Percentiles rank a stretch among this genome's conserved stretches.
Conservation (phyloP, 2,888 invertebrate species). For the Campoplex capitator region DNA sequence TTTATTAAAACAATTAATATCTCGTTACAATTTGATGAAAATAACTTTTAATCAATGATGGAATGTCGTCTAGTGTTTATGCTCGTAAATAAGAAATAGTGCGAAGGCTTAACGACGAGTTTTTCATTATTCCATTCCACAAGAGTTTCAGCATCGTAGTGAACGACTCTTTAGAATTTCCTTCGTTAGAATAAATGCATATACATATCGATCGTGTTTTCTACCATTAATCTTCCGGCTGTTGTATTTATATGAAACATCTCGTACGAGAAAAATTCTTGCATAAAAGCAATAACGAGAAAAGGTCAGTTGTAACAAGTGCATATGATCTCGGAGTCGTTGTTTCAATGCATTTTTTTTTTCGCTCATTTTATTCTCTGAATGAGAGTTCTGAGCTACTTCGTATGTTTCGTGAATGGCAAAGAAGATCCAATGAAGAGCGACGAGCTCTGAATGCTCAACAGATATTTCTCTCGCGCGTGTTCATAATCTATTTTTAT, state of each 20-base stretch:
- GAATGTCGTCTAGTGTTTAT: background rate
- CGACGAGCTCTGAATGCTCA: slow-evolving; percentile 44
- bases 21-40: background rate
- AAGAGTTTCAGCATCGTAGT: background rate
- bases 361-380: background rate
- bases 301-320: slow-evolving; percentile 11
- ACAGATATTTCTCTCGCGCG: slow-evolving; percentile 5
- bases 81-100: background rate
- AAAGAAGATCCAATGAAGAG: background rate
- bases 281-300: slow-evolving; percentile 11
- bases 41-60: background rate
- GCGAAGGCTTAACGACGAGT: background rate
- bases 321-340: slow-evolving; percentile 16
- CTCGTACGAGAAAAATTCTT: background rate
- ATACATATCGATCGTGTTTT: background rate
- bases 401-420: background rate
- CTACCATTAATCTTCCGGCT: background rate
- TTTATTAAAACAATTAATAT: background rate
- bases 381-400: slow-evolving; percentile 8
- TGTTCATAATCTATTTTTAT: slow-evolving; percentile 57
- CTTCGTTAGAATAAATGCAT: background rate
- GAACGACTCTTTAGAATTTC: background rate
- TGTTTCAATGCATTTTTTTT: background rate
- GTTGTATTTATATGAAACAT: background rate
- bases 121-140: background rate